These are phyloP conservation scores for Drosophila subsilvestris DNA, from an alignment of 2,888 invertebrate species.

Conservation along the genomic window DNA sequence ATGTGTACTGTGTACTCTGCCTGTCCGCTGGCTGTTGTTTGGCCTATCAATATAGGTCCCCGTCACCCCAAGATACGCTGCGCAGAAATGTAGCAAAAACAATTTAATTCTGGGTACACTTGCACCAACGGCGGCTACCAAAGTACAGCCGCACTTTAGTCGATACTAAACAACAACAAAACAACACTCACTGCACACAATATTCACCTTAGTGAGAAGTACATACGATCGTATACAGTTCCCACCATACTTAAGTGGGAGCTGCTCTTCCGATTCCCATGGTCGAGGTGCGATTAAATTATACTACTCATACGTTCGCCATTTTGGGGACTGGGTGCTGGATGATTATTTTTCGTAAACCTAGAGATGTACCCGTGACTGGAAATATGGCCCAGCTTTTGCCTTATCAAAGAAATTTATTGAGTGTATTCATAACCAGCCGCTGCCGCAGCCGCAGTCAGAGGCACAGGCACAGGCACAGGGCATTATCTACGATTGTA, in stretches of 20 bases:
- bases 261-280: not conserved
- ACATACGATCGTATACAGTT: not conserved
- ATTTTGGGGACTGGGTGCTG: conserved; percentile 2
- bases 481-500: conserved; percentile 6
- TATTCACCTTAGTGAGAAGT: not conserved
- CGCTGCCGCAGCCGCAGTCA: no score
- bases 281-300: conserved; percentile 9
- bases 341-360: conserved; percentile 9
- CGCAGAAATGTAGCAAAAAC: conserved; percentile 30
- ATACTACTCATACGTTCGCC: conserved; percentile 1
- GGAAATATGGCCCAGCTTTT: conserved; percentile 13
- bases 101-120: conserved; percentile 49
- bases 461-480: not conserved
- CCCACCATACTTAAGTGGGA: conserved; percentile 11
- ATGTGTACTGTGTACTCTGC: conserved; percentile 1
- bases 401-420: conserved; percentile 24
- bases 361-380: conserved; percentile 25
- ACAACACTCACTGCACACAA: not conserved
- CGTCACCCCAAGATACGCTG: conserved; percentile 21
- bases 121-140: conserved; percentile 17
- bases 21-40: not conserved
- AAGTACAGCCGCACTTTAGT: not conserved
- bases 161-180: not conserved
- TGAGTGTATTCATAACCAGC: not conserved
- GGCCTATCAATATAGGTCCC: conserved; percentile 26